Evolutionary conservation across 2,888 invertebrate species (phyloP), one percentile per base, ranked within the genome.

Genomic region (Lacanobia oleracea): DNA sequence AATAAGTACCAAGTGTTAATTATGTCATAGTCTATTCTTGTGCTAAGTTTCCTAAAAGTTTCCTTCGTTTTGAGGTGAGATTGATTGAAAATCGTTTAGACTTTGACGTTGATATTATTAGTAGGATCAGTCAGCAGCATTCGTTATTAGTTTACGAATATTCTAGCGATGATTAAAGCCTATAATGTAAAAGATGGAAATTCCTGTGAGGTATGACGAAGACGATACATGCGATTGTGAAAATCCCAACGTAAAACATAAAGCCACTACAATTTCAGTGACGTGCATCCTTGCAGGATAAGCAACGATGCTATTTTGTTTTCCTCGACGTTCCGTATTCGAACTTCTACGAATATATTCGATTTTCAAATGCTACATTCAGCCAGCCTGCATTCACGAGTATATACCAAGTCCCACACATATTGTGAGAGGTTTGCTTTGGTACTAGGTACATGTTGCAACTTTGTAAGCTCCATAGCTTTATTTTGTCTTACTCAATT

Each of bases 241-340:
- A 73, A 59, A 59, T 75, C 67, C 75, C 67, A 40, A 21, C 16
- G 18, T 21, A 18, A n/a, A 45, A 45, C 3, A 77, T 45, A 37
- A 51, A 40, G 14, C 12, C 27, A 18, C 37, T 27, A 40, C 18
- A 53, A 40, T 43, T 59, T 27, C 23, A 56, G 8, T 68, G 21
- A 54, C 59, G 45, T 54, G 51, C 27, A 60, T 60, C 14, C 18
- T 33, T 33, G n/a, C 40, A 43, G 40, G 53, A 68, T 48, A 67
- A 33, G n/a, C 21, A 18, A 33, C 16, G 33, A n/a, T n/a, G 43
- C 60, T 53, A 45, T 77, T 23, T 60, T 68, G 45, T 75, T 62
- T 77, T 77, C 40, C 18, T 37, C 8, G 1, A 21, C 12, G 14
- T 75, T 75, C 21, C 43, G 21, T 56, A 8, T 68, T 56, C 4